These are phyloP conservation scores for Leptinotarsa juncta DNA, from an alignment of 2,888 invertebrate genomes.

Conservation along the genomic window DNA sequence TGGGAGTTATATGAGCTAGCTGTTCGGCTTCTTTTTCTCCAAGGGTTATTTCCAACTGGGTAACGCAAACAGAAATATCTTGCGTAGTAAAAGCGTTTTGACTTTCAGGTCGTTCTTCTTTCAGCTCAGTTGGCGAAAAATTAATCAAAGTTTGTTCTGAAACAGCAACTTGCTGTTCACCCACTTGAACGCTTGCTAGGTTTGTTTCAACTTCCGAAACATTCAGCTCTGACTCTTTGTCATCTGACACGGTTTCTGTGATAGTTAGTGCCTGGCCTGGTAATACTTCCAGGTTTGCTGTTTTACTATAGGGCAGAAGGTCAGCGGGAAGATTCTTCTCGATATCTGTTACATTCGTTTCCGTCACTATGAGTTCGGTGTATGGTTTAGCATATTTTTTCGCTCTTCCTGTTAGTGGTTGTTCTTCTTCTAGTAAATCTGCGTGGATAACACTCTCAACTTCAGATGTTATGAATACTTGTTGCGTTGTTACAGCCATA, in stretches of 20 bases:
- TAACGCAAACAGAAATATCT: constrained; percentile 65
- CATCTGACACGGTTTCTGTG: constrained; percentile 69
- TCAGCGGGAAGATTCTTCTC: constrained; percentile 66
- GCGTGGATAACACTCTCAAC: constrained; percentile 65
- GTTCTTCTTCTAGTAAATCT: constrained; percentile 64
- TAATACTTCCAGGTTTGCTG: constrained; percentile 68
- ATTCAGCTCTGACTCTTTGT: constrained; percentile 68
- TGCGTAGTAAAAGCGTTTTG: constrained; percentile 65
- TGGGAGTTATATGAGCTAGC: constrained; percentile 65
- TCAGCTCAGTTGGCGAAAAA: constrained; percentile 65
- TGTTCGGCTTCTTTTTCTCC: constrained; percentile 70
- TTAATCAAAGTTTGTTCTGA: constrained; percentile 67
- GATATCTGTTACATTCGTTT: constrained; percentile 70
- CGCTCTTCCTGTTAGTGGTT: constrained; percentile 65
- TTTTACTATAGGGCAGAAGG: constrained; percentile 69
- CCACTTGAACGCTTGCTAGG: constrained; percentile 69
- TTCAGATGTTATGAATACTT: constrained; percentile 67
- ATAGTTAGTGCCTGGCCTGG: constrained; percentile 73
- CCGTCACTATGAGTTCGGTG: constrained; percentile 69
- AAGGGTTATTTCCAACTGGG: constrained; percentile 65
- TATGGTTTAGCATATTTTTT: constrained; percentile 66
- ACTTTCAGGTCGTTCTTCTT: constrained; percentile 63
- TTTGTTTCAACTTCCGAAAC: constrained; percentile 63
- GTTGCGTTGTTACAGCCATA: constrained; percentile 64
- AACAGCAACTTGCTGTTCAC: constrained; percentile 67